These are phyloP conservation scores for Muscicapa comitata DNA, from an alignment of 2,797 vertebrate species.

Conservation along the genomic window DNA sequence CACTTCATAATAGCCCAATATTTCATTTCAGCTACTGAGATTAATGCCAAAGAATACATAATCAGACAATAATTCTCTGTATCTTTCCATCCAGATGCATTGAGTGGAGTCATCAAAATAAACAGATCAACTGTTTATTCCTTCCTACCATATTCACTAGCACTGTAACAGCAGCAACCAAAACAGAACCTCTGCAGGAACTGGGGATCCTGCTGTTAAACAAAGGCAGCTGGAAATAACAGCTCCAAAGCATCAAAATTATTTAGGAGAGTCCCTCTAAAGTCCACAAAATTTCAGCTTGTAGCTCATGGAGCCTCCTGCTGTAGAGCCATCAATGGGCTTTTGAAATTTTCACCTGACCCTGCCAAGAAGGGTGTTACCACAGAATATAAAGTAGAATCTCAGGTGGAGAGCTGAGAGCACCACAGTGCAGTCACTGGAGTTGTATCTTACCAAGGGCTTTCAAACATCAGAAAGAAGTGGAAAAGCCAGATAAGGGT, in stretches of 20 bases:
- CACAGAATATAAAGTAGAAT: not conserved
- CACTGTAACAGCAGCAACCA: not conserved
- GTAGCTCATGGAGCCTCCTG: not conserved
- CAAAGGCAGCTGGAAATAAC: not conserved
- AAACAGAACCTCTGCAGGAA: not conserved
- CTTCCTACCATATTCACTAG: not conserved
- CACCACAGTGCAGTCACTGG: not conserved
- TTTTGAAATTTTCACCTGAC: not conserved
- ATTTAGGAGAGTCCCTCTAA: not conserved
- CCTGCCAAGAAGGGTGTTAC: not conserved
- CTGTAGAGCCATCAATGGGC: not conserved
- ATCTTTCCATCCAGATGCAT: constrained; percentile 28
- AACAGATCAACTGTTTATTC: not conserved
- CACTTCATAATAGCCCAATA: not conserved
- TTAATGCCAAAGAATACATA: constrained; percentile 32
- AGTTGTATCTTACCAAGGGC: not conserved
- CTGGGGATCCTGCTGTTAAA: not conserved
- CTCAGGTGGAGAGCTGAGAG: not conserved
- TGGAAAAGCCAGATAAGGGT: not conserved
- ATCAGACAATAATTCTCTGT: not conserved
- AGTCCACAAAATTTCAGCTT: not conserved
- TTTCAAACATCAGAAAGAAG: not conserved
- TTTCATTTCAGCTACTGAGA: constrained; percentile 21
- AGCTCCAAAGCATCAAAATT: not conserved
- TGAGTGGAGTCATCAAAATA: not conserved